phyloP scores from a whole-genome alignment of 2,797 vertebrate species.

The Pseudochirops cupreus region DNA sequence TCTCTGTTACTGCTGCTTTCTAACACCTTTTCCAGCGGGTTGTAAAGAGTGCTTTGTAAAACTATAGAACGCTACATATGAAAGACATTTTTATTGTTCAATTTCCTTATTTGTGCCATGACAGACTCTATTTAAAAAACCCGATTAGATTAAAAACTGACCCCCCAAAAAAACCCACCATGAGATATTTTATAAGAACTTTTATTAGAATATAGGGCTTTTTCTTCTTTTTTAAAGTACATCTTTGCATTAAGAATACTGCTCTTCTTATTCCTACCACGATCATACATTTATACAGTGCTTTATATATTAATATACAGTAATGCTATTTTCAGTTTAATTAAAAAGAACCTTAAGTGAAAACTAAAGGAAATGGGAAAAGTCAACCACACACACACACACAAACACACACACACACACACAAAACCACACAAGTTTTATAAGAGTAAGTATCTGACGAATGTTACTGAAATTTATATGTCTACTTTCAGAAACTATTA shows the following conservation, averaged over 20 bases:
- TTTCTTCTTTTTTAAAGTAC: neutral
- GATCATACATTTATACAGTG: neutral
- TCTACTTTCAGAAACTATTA: neutral
- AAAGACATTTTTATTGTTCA: neutral
- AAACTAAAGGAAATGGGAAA: neutral
- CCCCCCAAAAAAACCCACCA: neutral
- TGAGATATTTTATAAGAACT: neutral
- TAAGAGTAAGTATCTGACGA: neutral
- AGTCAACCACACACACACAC: neutral
- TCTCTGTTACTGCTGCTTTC: neutral
- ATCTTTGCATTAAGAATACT: neutral
- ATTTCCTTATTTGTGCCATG: neutral
- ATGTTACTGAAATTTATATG: neutral
- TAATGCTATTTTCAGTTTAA: neutral
- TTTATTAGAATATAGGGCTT: neutral
- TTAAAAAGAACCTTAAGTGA: neutral
- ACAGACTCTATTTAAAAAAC: neutral
- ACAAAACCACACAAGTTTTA: neutral
- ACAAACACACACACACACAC: neutral
- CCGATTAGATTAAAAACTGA: neutral
- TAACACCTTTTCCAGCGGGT: neutral
- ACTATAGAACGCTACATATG: neutral
- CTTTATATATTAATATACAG: neutral
- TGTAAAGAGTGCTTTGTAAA: neutral
- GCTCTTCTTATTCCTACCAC: neutral